Base-by-base conservation (phyloP, 1,140 invertebrate species). In the Drosophila fuyamai region DNA sequence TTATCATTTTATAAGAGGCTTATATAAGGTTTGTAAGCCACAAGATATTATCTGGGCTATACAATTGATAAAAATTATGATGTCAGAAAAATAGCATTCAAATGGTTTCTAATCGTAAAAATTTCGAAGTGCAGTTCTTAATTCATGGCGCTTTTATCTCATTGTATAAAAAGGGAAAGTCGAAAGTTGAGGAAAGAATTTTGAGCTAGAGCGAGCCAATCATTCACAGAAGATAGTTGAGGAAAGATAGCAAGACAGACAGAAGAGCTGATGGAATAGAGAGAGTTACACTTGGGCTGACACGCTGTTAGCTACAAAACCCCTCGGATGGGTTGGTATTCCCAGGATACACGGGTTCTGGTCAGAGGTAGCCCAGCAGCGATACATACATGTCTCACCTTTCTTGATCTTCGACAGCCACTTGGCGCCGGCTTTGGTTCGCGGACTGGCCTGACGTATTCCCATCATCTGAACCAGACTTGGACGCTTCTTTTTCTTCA, bases 371-470 rank as follows among this genome's bases (percentile, higher is more conserved):
- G 81, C 73, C 51, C 62, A 71, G 73, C 73, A 83, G 79, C 76
- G 85, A 91, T 88, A 92, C 90, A 88, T 88, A 91, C 88, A 81
- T 88, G 76, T 82, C 83, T 90, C 89, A 76, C 95, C 95, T 92
- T 96, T 96, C 88, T 96, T 97, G 58, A 97, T 96, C 93, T 97
- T 97, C 6, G 96, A 95, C 62, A 97, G 92, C 96, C 96, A 97
- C 85, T 97, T 97, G 47, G 96, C 95, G 5, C 96, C 96, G 90
- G 96, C 96, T 92, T 96, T 97, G 0, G 96, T 95, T 46, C 96
- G 94, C 6, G 96, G 96, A 76, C 96, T 97, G 86, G 97, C 93
- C 80, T 96, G 95, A 53, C 95, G 93, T 82, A 97, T 93, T 63
- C 96, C 96, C 91, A 97, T 96, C 94, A 97, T 95, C 88, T 97